Conservation (phyloP, 2,888 invertebrate species). For the Philaethria dido region DNA sequence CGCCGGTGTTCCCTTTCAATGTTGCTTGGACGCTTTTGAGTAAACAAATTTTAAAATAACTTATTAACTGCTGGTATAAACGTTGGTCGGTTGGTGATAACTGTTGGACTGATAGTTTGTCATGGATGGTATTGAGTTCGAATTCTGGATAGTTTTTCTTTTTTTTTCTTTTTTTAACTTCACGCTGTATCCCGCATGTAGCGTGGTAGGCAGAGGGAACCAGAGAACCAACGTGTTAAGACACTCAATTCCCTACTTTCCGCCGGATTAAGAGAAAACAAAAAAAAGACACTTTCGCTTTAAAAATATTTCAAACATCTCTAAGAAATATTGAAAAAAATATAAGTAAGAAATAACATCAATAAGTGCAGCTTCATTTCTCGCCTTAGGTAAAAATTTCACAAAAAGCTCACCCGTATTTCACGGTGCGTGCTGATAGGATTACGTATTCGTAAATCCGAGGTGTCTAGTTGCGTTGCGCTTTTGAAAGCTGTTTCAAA, state of each 20-base stretch:
- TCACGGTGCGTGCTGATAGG: conserved; percentile 20
- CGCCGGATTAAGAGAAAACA: no score
- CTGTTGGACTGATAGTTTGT: no score
- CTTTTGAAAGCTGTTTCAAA: background rate
- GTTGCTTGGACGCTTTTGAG: conserved; percentile 3
- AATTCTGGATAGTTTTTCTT: background rate
- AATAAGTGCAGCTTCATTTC: background rate
- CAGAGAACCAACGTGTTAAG: no score
- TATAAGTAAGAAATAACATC: background rate
- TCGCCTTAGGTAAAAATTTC: background rate
- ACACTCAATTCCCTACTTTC: no score
- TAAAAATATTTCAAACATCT: no score
- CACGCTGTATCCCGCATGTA: no score
- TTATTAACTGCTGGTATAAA: background rate
- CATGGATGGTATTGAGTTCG: background rate
- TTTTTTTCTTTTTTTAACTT: no score
- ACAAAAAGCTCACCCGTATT: background rate
- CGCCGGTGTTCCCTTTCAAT: conserved; percentile 9
- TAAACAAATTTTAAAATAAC: background rate
- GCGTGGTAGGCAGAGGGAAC: no score
- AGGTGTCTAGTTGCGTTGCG: conserved; percentile 7
- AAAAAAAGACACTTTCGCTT: no score
- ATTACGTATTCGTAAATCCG: conserved; percentile 1
- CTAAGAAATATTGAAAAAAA: no score
- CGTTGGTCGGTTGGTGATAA: no score